Conservation (phyloP, 1,140 invertebrate species). For the Zaprionus nigranus region DNA sequence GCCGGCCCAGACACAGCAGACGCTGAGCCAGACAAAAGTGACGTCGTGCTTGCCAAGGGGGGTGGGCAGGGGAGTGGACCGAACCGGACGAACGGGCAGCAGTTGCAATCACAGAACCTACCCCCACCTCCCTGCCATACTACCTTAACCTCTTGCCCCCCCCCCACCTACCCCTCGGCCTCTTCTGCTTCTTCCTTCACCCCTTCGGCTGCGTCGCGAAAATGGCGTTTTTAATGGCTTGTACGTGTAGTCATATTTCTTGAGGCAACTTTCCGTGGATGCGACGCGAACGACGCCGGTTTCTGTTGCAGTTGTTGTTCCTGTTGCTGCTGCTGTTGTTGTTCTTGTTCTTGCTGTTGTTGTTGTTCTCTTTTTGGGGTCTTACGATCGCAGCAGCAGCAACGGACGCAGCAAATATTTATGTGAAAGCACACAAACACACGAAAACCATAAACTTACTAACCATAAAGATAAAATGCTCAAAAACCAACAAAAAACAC, state of each 20-base stretch:
- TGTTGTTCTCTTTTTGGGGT: constrained; percentile 37
- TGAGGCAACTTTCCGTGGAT: constrained; percentile 57
- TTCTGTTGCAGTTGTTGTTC: constrained; percentile 1
- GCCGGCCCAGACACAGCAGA: constrained; percentile 63
- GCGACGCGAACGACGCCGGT: constrained; percentile 11
- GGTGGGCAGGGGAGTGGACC: not conserved
- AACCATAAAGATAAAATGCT: constrained; percentile 80
- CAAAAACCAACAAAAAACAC: constrained; percentile 47
- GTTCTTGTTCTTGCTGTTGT: constrained; percentile 10
- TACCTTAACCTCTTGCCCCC: not conserved
- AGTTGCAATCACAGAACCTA: constrained; percentile 68
- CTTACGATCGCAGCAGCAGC: constrained; percentile 33
- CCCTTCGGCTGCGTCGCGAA: constrained; percentile 46
- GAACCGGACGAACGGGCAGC: constrained; percentile 16
- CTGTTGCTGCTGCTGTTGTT: not conserved
- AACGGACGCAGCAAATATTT: constrained; percentile 58
- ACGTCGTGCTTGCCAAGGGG: constrained; percentile 48
- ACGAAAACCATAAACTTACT: constrained; percentile 79
- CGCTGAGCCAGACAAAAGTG: constrained; percentile 76
- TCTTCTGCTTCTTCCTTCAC: not conserved
- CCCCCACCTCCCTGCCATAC: constrained; percentile 12
- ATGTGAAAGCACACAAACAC: constrained; percentile 76
- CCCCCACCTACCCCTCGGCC: not conserved
- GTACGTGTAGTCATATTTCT: constrained; percentile 83
- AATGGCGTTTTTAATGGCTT: constrained; percentile 80